Conservation (phyloP, 2,113 vertebrate species). For the Nipponia nippon region DNA sequence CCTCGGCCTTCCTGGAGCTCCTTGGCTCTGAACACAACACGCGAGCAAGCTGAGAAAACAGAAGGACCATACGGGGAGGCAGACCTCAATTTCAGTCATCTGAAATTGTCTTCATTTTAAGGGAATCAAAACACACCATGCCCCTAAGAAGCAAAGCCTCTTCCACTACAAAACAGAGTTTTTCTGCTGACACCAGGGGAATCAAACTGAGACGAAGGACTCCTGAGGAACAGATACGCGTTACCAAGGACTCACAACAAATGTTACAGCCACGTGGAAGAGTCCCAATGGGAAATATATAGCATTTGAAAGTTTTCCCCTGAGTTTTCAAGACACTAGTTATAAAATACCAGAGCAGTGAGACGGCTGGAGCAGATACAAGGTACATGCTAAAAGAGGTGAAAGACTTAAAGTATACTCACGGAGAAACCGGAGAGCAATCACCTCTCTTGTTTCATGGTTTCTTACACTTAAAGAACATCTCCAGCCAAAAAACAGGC, state of each 20-base stretch:
- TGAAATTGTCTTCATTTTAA: neutral
- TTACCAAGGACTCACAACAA: slow-evolving; percentile 12
- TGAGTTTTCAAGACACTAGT: slow-evolving; percentile 8
- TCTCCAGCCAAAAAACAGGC: neutral
- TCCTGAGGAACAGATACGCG: neutral
- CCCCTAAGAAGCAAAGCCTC: neutral
- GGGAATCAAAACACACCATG: neutral
- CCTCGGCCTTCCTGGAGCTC: neutral
- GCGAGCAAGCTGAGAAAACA: neutral
- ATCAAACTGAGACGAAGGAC: neutral
- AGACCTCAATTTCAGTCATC: neutral
- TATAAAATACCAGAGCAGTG: slow-evolving; percentile 16
- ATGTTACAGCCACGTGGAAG: neutral
- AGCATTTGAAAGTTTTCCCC: neutral
- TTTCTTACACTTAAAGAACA: neutral
- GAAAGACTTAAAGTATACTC: neutral
- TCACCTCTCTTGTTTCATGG: neutral
- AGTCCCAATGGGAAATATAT: neutral
- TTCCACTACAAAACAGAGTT: neutral
- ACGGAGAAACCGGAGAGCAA: neutral
- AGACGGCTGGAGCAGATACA: slow-evolving; percentile 8
- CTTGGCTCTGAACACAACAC: rapidly evolving
- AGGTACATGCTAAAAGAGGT: neutral
- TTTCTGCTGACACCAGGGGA: neutral
- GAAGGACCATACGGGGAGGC: neutral